A percentile compares a stretch with the other conserved stretches of the same genome.
Conservation (phyloP, 2,113 vertebrate species). For the Speoplatyrhinus poulsoni region DNA sequence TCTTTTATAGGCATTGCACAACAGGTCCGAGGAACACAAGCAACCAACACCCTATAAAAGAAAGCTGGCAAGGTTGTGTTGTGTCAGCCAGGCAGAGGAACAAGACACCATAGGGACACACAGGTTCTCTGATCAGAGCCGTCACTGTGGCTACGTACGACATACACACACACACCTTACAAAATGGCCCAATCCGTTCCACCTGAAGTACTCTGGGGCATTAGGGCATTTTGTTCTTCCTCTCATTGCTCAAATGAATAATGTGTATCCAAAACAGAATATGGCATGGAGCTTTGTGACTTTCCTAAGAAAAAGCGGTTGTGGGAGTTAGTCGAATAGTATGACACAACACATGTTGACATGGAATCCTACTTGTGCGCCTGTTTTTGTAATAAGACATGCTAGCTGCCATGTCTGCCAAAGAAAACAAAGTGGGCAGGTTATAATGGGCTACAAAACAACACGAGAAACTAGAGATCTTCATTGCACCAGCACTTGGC, state of each 20-base stretch:
- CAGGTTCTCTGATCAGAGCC: constrained; percentile 45
- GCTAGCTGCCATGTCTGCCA: background rate
- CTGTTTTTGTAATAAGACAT: constrained; percentile 13
- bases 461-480: background rate
- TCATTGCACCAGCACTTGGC: constrained; percentile 39
- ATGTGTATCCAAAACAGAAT: constrained; percentile 21
- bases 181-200: constrained; percentile 18
- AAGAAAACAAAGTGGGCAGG: background rate
- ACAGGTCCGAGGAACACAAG: constrained; percentile 67
- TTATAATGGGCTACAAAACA: background rate
- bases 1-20: constrained; percentile 78
- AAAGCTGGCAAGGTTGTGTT: constrained; percentile 55
- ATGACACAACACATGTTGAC: constrained; percentile 4
- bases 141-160: constrained; percentile 42
- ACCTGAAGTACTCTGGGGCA: constrained; percentile 22
- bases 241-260: constrained; percentile 50
- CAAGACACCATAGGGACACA: constrained; percentile 65
- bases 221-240: constrained; percentile 38
- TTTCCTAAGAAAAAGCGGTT: constrained; percentile 24
- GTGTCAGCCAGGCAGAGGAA: constrained; percentile 59
- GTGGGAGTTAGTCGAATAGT: constrained; percentile 31
- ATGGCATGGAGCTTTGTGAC: constrained; percentile 6
- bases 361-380: constrained; percentile 25
- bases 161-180: background rate
- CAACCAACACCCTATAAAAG: constrained; percentile 69